These are phyloP conservation scores for Pipa parva DNA, from an alignment of 2,113 vertebrate species.

Conservation along the genomic window DNA sequence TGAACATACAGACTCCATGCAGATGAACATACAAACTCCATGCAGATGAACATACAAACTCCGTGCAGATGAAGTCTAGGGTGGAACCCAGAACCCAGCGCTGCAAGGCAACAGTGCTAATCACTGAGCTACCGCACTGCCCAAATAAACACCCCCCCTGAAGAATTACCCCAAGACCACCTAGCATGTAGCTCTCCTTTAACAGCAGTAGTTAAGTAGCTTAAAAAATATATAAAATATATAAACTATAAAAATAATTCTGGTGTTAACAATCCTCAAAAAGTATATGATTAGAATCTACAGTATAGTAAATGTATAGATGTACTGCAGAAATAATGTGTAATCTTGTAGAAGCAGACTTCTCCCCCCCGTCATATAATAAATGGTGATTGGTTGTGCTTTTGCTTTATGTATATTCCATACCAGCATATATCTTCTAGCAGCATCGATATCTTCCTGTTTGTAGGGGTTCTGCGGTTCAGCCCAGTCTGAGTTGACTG, in stretches of 20 bases:
- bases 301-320: not conserved
- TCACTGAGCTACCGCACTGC: too few relatives aligned
- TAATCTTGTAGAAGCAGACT: not conserved
- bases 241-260: not conserved
- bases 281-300: not conserved
- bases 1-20: too few relatives aligned
- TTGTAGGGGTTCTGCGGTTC: constrained; percentile 85
- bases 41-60: too few relatives aligned
- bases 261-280: not conserved
- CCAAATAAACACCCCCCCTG: too few relatives aligned
- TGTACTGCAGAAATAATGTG: not conserved
- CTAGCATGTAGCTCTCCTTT: too few relatives aligned
- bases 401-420: not conserved
- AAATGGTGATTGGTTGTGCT: not conserved
- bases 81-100: too few relatives aligned
- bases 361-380: not conserved
- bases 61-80: too few relatives aligned
- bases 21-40: too few relatives aligned
- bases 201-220: too few relatives aligned
- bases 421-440: constrained; percentile 76
- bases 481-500: constrained; percentile 88
- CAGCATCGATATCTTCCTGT: constrained; percentile 80
- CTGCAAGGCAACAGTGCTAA: too few relatives aligned
- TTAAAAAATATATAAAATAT: too few relatives aligned
- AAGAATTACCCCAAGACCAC: too few relatives aligned